These are phyloP conservation scores for Palythoa grandiflora DNA, from an alignment of 92 coral and sea anemone species.

Conservation along the genomic window DNA sequence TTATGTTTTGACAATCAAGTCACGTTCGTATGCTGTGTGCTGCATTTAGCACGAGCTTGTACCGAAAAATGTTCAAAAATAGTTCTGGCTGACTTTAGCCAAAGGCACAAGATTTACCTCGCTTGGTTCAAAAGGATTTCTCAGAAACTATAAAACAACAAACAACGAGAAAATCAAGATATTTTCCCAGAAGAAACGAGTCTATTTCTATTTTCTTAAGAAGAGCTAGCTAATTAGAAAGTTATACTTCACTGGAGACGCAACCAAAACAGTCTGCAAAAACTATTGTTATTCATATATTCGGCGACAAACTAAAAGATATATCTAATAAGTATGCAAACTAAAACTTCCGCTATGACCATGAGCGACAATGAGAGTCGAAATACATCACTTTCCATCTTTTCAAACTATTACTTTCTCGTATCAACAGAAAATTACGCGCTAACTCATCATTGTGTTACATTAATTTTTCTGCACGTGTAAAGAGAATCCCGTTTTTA, in stretches of 20 bases:
- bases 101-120: not conserved
- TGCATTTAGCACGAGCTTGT: not conserved
- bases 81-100: not conserved
- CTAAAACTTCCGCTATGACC: constrained; percentile 29
- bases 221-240: constrained; percentile 5
- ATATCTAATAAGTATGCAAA: constrained; percentile 13
- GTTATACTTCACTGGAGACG: constrained; percentile 5
- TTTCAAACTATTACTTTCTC: not conserved
- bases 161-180: not conserved
- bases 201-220: not conserved
- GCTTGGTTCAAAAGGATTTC: not conserved
- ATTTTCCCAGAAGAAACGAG: not conserved
- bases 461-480: not conserved
- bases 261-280: constrained; percentile 11
- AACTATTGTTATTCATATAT: constrained; percentile 31
- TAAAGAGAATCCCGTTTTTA: no score
- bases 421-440: not conserved
- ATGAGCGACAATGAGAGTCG: not conserved
- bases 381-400: not conserved
- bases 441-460: not conserved
- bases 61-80: not conserved
- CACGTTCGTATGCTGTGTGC: not conserved
- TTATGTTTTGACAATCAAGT: not conserved
- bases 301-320: constrained; percentile 14
- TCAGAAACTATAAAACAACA: not conserved